Base-by-base conservation (phyloP, 2,888 invertebrate genomes). In the Oxyscelio sp. region DNA sequence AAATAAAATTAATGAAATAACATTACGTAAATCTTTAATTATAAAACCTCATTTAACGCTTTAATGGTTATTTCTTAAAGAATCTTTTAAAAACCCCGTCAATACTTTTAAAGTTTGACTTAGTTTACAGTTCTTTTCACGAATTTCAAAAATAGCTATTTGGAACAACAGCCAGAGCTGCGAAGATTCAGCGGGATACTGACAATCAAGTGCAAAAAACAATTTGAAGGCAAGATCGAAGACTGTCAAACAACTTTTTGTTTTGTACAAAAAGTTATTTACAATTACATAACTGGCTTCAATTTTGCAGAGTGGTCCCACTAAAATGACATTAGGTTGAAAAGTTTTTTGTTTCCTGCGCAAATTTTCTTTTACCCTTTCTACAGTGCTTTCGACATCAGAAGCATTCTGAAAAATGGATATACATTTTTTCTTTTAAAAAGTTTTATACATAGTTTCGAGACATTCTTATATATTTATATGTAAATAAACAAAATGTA, bases 211-310 rank as follows among this genome's bases (percentile, higher is more conserved):
- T 5, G 31, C 24, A 17, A 31, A 56, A 27, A 75, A 65, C 15
- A 45, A 8, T 21, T 75, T 75, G 19, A 75, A 75, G 13, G 65
- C 63, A 19, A 75, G 54, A 56, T 65, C 56, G 4, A 75, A 65
- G 1, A 56, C 45, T 0, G 27, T 0, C 11, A 75, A 40, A 45
- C 54, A 56, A 38, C 4, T 43, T 2, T 2, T n/a, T 0, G n/a
- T n/a, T n/a, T 56, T 0, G 19, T 56, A 75, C 4, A 13, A 0
- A 31, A 48, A 24, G 34, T 75, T 22, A 27, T 75, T 75, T 2
- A 75, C 61, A 15, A 75, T 21, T 6, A 75, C 75, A 17, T 22
- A 68, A 17, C 52, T 45, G 4, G 34, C 13, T 27, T 65, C 34
- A 50, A 65, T 65, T 31, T 50, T 63, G 22, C 22, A 9, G 11